phyloP scores from a whole-genome alignment of 2,797 vertebrate genomes.

The Nothura maculosa region DNA sequence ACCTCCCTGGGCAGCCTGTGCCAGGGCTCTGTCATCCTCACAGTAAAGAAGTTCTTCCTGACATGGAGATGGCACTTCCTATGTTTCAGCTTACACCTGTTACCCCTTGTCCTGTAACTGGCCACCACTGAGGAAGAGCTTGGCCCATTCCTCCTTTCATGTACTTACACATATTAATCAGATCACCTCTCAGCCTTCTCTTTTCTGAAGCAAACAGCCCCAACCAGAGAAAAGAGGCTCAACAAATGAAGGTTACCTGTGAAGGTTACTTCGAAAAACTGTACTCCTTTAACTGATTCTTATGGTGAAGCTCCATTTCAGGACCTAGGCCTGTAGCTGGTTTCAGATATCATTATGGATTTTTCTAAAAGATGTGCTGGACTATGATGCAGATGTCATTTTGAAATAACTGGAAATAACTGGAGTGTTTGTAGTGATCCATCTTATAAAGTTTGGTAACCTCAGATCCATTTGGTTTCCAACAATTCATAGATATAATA shows the following conservation, averaged over 20 bases:
- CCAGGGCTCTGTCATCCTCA: too few relatives aligned
- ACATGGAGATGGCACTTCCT: too few relatives aligned
- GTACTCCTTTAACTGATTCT: not conserved
- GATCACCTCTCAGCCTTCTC: too few relatives aligned
- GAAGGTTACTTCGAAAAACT: not conserved
- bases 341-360: not conserved
- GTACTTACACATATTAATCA: too few relatives aligned
- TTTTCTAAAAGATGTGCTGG: not conserved
- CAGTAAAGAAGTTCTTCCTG: too few relatives aligned
- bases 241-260: not conserved
- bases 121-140: too few relatives aligned
- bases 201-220: too few relatives aligned
- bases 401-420: not conserved
- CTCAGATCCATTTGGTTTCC: constrained; percentile 6
- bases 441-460: not conserved
- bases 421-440: not conserved
- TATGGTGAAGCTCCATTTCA: not conserved
- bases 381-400: not conserved
- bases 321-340: not conserved
- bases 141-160: too few relatives aligned
- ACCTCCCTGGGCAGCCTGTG: too few relatives aligned
- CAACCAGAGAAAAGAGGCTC: too few relatives aligned
- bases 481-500: not conserved
- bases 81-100: too few relatives aligned
- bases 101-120: too few relatives aligned